A percentile compares a stretch with the other conserved stretches of the same genome.
phyloP scores from a whole-genome alignment of 2,888 invertebrate species.

The Xestia sexstrigata region DNA sequence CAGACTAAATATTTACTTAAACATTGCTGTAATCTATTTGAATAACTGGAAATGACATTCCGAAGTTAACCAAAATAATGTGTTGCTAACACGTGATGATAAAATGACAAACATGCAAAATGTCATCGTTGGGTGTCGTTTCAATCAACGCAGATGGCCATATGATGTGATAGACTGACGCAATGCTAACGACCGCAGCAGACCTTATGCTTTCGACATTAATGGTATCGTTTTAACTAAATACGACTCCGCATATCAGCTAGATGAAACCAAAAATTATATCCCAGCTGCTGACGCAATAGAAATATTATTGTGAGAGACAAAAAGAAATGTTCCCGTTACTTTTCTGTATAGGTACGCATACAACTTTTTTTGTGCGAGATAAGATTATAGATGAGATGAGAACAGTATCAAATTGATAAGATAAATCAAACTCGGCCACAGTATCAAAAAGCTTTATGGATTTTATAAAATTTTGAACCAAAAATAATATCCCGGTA shows the following conservation, averaged over 20 bases:
- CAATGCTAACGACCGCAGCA: conserved; percentile 71
- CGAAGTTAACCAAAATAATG: conserved; percentile 28
- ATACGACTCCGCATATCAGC: conserved; percentile 48
- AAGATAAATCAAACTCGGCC: conserved; percentile 7
- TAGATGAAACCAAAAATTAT: conserved; percentile 34
- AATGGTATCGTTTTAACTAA: conserved; percentile 62
- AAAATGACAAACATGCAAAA: conserved; percentile 53
- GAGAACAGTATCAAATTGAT: conserved; percentile 5
- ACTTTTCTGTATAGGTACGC: conserved; percentile 20
- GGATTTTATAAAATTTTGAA: not conserved
- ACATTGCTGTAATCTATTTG: conserved; percentile 54
- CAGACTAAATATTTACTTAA: conserved; percentile 61
- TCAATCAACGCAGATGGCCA: conserved; percentile 66
- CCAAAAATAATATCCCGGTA: not conserved
- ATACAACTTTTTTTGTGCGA: conserved; percentile 19
- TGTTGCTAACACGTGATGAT: conserved; percentile 25
- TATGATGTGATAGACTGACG: conserved; percentile 74
- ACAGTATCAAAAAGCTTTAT: not conserved
- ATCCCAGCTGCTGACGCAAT: conserved; percentile 39
- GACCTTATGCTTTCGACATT: conserved; percentile 67
- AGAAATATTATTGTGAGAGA: conserved; percentile 28
- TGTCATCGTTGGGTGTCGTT: conserved; percentile 51
- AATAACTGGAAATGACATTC: conserved; percentile 50
- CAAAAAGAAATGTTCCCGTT: conserved; percentile 48
- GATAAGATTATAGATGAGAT: conserved; percentile 33